Evolutionary conservation across 2,113 vertebrate genomes (phyloP), one percentile per base, ranked within the genome.

Genomic region (Puntigrus tetrazona): DNA sequence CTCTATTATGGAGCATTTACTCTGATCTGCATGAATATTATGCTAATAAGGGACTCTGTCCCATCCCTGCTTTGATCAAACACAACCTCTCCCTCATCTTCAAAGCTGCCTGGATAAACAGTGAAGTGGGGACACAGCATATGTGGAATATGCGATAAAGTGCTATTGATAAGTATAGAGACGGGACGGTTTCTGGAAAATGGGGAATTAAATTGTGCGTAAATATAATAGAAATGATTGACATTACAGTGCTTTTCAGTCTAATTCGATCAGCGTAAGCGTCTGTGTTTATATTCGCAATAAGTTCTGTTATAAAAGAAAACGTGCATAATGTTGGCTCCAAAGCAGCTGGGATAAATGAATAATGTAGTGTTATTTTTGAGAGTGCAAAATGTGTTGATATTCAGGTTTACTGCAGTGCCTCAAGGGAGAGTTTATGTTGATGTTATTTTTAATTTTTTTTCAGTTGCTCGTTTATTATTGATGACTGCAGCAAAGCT

Each of bases 401-500:
- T 70, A 91, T 91, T 81, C 89, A 85, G 82, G 86, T 87, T 89
- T 88, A 87, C 86, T 70, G 82, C 84, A 85, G 84, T 52, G 72
- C 88, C 92, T 86, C 88, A 50, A 72, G 90, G 91, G 91, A 89
- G 83, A 87, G 83, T 73, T 92, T 92, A 88, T 90, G 84, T 83
- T 88, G 88, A 89, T 89, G 85, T 86, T 18, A 16, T 78, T 89
- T 89, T n/a, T n/a, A n/a, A n/a, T n/a, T 87, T 88, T 89, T 85
- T 77, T 41, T 10, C 87, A 86, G 78, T 86, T 87, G 82, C 85
- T 90, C 89, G 89, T 93, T 90, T 89, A 91, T 92, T 92, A 93
- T 94, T 94, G 89, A 94, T 89, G 88, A 89, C 91, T 91, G 89
- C 91, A 90, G 87, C 76, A 34, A 81, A 88, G 86, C 86, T 87